Percentiles rank a stretch among this genome's conserved stretches.
Evolutionary conservation across 2,888 invertebrate species (phyloP).

Genomic region (Euproctis similis): DNA sequence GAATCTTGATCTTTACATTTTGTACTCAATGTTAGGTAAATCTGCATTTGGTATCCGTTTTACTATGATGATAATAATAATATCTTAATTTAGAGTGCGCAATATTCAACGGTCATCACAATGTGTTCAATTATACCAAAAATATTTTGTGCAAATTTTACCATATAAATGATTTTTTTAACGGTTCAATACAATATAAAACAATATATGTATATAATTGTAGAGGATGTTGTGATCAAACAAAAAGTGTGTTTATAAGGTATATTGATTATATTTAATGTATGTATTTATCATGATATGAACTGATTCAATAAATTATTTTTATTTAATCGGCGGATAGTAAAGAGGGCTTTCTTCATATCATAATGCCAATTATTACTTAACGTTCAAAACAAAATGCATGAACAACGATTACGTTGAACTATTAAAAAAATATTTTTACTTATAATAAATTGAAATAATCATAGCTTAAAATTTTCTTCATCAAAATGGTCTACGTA

Average conservation of each 20-base stretch:
- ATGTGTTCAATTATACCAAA: slow-evolving; percentile 70
- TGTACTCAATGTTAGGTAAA: too few relatives aligned
- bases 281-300: slow-evolving; percentile 24
- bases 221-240: slow-evolving; percentile 26
- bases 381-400: too few relatives aligned
- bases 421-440: too few relatives aligned
- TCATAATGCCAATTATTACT: too few relatives aligned
- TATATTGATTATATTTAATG: slow-evolving; percentile 20
- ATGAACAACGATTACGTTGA: too few relatives aligned
- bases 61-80: too few relatives aligned
- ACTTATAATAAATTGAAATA: too few relatives aligned
- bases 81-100: slow-evolving; percentile 16
- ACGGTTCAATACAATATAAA: slow-evolving; percentile 29
- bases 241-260: slow-evolving; percentile 29
- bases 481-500: too few relatives aligned
- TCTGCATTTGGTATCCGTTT: too few relatives aligned
- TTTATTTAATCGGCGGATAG: too few relatives aligned
- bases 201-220: slow-evolving; percentile 40
- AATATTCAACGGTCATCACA: slow-evolving; percentile 47
- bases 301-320: slow-evolving; percentile 25
- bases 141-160: slow-evolving; percentile 52
- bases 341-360: slow-evolving; percentile 12
- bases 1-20: too few relatives aligned
- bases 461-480: too few relatives aligned
- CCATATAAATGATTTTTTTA: slow-evolving; percentile 31